phyloP scores from a whole-genome alignment of 2,888 invertebrate genomes.

The Salticus scenicus region DNA sequence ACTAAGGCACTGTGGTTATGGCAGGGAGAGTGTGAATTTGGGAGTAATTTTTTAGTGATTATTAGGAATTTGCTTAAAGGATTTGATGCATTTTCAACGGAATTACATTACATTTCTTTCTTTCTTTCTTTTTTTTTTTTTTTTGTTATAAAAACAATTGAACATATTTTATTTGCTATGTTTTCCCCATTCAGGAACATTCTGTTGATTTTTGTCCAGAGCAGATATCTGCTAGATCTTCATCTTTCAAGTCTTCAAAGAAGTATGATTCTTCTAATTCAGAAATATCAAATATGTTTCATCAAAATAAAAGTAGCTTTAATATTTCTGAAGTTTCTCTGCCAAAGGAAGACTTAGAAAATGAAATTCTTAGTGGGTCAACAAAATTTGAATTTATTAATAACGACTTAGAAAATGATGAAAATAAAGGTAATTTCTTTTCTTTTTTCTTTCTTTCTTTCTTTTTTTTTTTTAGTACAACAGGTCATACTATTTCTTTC shows the following conservation, averaged over 20 bases:
- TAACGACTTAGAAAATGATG: neutral
- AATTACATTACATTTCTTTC: neutral
- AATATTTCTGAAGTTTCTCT: neutral
- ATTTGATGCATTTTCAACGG: too few species aligned
- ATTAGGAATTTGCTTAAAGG: too few species aligned
- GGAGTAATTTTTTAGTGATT: neutral
- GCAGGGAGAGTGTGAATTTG: too few species aligned
- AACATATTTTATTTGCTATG: neutral
- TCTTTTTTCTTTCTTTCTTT: too few species aligned
- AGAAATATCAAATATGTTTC: neutral
- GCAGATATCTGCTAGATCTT: conserved; percentile 60
- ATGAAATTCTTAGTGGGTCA: conserved; percentile 29
- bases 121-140: neutral
- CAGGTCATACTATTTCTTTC: too few species aligned
- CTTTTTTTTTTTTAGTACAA: too few species aligned
- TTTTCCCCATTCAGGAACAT: conserved; percentile 5
- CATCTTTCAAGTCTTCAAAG: conserved; percentile 39
- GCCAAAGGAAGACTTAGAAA: conserved; percentile 10
- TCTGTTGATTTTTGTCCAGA: conserved; percentile 36
- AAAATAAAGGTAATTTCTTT: too few species aligned
- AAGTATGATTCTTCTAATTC: neutral
- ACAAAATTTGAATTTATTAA: too few species aligned
- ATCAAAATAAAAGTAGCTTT: too few species aligned
- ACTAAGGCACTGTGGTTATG: too few species aligned
- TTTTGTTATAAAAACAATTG: neutral